These are phyloP conservation scores for Pedetes capensis DNA, from an alignment of 2,113 vertebrate species.

Conservation along the genomic window DNA sequence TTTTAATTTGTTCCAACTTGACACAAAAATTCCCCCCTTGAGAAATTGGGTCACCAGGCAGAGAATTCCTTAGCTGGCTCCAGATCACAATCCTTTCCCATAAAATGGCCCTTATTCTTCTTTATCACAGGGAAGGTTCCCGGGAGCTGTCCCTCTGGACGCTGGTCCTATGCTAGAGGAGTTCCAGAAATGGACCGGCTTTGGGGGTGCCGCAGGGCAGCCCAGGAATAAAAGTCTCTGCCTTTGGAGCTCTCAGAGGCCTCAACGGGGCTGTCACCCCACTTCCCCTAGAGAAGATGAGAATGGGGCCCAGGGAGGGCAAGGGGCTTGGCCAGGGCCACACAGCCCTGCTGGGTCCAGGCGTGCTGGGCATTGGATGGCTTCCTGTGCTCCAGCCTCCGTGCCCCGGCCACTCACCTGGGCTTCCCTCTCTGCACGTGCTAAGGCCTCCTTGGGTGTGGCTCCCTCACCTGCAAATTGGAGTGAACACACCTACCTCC, in stretches of 20 bases:
- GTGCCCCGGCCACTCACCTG: background rate
- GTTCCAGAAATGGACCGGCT: accelerated
- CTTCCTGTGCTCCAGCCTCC: too few relatives aligned
- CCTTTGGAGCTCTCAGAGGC: accelerated
- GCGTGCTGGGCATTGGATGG: accelerated
- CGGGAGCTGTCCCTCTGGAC: accelerated
- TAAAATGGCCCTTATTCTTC: too few relatives aligned
- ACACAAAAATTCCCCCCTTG: background rate
- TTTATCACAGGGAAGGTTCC: accelerated
- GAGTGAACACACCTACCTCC: background rate
- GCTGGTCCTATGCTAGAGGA: accelerated
- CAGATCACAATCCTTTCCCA: too few relatives aligned
- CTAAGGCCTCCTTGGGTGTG: background rate
- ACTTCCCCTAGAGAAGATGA: background rate
- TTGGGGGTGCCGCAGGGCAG: background rate
- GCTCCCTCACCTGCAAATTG: background rate
- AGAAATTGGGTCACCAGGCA: slow-evolving; percentile 35
- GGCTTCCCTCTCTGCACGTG: background rate
- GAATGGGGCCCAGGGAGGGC: background rate
- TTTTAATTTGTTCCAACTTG: slow-evolving; percentile 53
- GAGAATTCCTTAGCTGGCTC: background rate
- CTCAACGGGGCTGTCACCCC: accelerated
- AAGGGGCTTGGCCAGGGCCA: background rate
- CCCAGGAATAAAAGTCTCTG: accelerated
- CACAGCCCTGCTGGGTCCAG: background rate